Percentiles rank a stretch among this genome's conserved stretches.
phyloP scores from a whole-genome alignment of 2,113 vertebrate genomes.

The Pachypanchax playfairii region DNA sequence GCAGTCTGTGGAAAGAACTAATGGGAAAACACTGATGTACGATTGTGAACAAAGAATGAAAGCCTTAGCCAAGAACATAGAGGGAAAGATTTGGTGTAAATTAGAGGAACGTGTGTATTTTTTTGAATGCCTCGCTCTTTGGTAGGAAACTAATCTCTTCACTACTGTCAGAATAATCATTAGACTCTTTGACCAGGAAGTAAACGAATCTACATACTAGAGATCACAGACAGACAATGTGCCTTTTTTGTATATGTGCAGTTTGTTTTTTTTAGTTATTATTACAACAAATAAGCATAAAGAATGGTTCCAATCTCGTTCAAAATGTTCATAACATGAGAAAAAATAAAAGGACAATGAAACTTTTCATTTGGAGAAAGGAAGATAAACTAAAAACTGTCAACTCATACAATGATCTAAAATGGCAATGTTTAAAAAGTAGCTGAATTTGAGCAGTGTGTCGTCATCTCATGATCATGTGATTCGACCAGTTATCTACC shows the following conservation, averaged over 20 bases:
- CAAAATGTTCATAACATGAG: too few relatives aligned
- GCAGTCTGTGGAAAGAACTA: too few relatives aligned
- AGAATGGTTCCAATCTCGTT: conserved; percentile 90
- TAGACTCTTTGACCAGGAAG: conserved; percentile 86
- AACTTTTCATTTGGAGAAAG: conserved; percentile 81
- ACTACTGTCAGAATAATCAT: conserved; percentile 92
- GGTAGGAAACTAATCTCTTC: conserved; percentile 88
- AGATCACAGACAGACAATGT: conserved; percentile 94
- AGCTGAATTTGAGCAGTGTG: conserved; percentile 80
- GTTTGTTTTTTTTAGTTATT: conserved; percentile 86
- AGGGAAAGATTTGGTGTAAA: conserved; percentile 73
- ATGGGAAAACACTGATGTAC: conserved; percentile 85
- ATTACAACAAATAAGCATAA: conserved; percentile 85
- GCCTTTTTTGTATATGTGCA: conserved; percentile 78
- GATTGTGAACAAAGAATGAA: conserved; percentile 82
- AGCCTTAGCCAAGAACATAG: conserved; percentile 82
- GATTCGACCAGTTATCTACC: conserved; percentile 97
- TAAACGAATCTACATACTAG: conserved; percentile 87
- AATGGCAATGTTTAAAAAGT: conserved; percentile 77
- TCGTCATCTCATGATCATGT: conserved; percentile 88
- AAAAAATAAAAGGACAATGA: conserved; percentile 65
- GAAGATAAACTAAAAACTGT: conserved; percentile 66
- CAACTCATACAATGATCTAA: conserved; percentile 82
- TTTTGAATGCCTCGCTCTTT: conserved; percentile 86
- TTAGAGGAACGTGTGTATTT: conserved; percentile 77